Conservation (phyloP, 2,113 vertebrate species). For the Campylomormyrus numenius region DNA sequence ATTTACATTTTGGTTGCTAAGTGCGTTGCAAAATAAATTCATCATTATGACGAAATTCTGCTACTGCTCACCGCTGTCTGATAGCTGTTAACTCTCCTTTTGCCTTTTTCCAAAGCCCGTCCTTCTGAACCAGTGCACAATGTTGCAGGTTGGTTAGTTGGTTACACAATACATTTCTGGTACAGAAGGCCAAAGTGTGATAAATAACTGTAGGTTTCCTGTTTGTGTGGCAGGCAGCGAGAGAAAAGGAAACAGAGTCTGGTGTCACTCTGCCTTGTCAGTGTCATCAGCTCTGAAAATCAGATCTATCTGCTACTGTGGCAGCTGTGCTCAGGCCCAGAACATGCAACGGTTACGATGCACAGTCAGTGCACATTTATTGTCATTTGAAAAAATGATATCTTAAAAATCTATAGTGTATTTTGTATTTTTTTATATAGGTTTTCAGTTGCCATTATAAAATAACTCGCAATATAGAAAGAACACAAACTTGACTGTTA, state of each 20-base stretch:
- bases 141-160: background rate
- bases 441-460: background rate
- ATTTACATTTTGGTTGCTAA: background rate
- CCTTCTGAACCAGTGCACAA: background rate
- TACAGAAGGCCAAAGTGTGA: background rate
- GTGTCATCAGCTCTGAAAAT: background rate
- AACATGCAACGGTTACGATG: background rate
- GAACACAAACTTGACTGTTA: background rate
- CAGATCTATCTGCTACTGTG: background rate
- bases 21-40: background rate
- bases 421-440: background rate
- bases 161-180: background rate
- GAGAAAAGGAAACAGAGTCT: background rate
- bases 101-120: background rate
- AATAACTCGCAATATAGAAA: background rate
- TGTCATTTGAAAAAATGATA: background rate
- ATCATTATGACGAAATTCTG: background rate
- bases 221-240: background rate
- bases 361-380: background rate
- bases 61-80: background rate
- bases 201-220: background rate
- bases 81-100: background rate
- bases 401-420: background rate
- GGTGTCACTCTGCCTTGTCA: background rate
- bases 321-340: background rate